These are phyloP conservation scores for Panurus biarmicus DNA, from an alignment of 2,113 vertebrate species.

Conservation along the genomic window DNA sequence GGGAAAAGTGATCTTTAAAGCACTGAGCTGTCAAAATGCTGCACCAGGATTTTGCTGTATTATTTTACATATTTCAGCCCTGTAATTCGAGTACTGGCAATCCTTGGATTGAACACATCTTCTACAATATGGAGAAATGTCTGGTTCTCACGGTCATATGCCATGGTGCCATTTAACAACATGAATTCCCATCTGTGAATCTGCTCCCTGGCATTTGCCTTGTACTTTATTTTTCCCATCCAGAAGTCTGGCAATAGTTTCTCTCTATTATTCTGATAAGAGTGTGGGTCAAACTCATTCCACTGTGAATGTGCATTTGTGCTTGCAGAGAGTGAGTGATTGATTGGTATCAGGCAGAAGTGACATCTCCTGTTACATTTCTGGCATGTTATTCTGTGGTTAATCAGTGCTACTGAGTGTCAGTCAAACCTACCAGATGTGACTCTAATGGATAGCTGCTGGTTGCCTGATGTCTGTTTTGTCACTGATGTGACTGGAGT, in stretches of 20 bases:
- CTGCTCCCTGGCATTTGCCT: slow-evolving; percentile 12
- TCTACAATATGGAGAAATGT: background rate
- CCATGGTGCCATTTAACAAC: slow-evolving; percentile 11
- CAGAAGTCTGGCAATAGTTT: slow-evolving; percentile 17
- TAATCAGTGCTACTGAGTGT: slow-evolving; percentile 9
- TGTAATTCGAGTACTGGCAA: slow-evolving; percentile 3
- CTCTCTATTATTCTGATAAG: slow-evolving; percentile 26
- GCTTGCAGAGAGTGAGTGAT: background rate
- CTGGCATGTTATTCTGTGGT: slow-evolving; percentile 19
- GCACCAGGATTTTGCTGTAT: background rate
- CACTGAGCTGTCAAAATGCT: background rate
- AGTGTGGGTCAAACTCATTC: slow-evolving; percentile 46
- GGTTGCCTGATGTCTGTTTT: background rate
- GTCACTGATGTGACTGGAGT: background rate
- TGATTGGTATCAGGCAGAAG: slow-evolving; percentile 33
- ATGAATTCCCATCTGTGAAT: slow-evolving; percentile 14
- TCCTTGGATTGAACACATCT: background rate
- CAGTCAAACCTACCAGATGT: slow-evolving; percentile 22
- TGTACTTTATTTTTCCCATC: background rate
- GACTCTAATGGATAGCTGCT: slow-evolving; percentile 38
- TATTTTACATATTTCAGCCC: background rate
- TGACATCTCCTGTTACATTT: slow-evolving; percentile 16
- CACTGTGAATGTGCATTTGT: slow-evolving; percentile 43
- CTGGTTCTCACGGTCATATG: background rate
- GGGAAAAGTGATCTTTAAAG: background rate